Conservation (phyloP, 2,888 invertebrate genomes). For the Xestia ashworthii region DNA sequence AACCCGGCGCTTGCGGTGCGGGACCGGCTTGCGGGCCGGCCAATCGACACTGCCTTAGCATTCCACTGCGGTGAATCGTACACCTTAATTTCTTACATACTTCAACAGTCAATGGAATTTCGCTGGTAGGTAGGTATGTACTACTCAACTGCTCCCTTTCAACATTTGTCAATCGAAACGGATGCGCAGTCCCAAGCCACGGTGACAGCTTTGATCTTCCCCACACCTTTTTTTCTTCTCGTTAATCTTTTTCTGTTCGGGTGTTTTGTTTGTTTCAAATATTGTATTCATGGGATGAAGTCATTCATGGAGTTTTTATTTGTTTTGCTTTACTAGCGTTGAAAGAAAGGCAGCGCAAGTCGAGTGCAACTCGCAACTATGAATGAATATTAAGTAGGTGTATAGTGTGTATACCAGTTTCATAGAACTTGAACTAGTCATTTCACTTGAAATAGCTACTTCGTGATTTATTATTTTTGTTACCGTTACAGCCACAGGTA, state of each 20-base stretch:
- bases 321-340: constrained; percentile 50
- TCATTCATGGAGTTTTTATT: constrained; percentile 60
- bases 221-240: constrained; percentile 46
- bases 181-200: constrained; percentile 44
- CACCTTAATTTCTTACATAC: constrained; percentile 49
- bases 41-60: constrained; percentile 64
- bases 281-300: constrained; percentile 56
- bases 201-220: constrained; percentile 63
- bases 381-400: constrained; percentile 52
- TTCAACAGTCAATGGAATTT: constrained; percentile 61
- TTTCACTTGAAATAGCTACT: constrained; percentile 19
- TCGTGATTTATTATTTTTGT: constrained; percentile 11
- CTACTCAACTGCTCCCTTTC: constrained; percentile 18
- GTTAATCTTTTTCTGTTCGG: constrained; percentile 49
- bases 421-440: constrained; percentile 38
- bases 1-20: constrained; percentile 79
- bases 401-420: constrained; percentile 31
- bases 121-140: too few species aligned
- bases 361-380: constrained; percentile 43
- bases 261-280: constrained; percentile 56
- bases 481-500: not conserved
- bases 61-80: constrained; percentile 69
- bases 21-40: constrained; percentile 70
- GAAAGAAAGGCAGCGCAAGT: constrained; percentile 46
- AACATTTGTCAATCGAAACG: constrained; percentile 48